These are phyloP conservation scores for Carapus acus DNA, from an alignment of 2,797 vertebrate species.

Conservation along the genomic window DNA sequence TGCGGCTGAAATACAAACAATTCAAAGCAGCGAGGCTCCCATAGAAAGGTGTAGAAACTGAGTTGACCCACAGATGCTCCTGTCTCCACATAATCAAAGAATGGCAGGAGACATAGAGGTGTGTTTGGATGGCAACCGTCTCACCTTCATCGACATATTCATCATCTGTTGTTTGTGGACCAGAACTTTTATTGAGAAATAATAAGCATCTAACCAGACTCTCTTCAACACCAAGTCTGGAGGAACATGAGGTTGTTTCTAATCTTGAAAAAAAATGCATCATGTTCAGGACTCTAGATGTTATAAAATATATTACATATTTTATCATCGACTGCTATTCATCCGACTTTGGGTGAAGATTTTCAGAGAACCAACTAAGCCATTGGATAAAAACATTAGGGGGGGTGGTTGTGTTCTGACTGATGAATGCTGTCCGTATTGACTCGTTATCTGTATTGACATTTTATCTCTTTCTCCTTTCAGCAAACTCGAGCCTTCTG, in stretches of 20 bases:
- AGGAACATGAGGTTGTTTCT: conserved; percentile 17
- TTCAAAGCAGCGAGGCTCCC: conserved; percentile 45
- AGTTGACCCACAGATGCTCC: conserved; percentile 46
- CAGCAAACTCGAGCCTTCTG: conserved; percentile 97
- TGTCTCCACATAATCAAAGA: conserved; percentile 27
- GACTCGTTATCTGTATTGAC: conserved; percentile 32
- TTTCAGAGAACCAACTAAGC: neutral
- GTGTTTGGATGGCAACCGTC: conserved; percentile 23
- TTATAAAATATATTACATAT: neutral
- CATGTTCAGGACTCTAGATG: neutral
- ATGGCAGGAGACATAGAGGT: conserved; percentile 19
- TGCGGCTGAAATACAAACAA: conserved; percentile 52
- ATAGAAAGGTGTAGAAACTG: conserved; percentile 55
- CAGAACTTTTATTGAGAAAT: conserved; percentile 40
- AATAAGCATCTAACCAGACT: conserved; percentile 45
- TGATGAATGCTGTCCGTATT: conserved; percentile 9
- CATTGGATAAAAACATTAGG: conserved; percentile 1
- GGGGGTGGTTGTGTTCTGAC: too few species aligned
- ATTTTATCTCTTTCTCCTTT: conserved; percentile 60
- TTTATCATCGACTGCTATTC: too few species aligned
- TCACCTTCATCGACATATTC: conserved; percentile 25
- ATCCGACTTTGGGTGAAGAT: too few species aligned
- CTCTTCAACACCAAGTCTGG: conserved; percentile 42
- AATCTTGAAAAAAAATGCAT: too few species aligned
- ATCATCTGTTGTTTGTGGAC: conserved; percentile 41